These are phyloP conservation scores for Drosophila niveifrons DNA, from an alignment of 2,888 invertebrate genomes.

Conservation along the genomic window DNA sequence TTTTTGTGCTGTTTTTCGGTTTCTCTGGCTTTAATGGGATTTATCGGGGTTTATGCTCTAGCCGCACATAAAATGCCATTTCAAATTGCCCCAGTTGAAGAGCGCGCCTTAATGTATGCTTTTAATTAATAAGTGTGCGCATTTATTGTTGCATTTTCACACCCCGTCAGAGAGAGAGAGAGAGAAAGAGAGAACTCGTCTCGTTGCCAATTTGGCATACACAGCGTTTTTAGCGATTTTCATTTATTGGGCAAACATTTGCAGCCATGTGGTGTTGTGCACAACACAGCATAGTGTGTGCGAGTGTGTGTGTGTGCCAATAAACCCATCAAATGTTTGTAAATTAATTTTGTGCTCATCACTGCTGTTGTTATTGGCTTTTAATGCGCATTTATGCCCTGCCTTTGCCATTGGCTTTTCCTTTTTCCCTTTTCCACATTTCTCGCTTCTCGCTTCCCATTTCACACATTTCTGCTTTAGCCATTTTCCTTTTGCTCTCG, in stretches of 20 bases:
- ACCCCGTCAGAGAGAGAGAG: conserved; percentile 21
- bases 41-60: conserved; percentile 51
- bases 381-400: conserved; percentile 70
- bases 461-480: conserved; percentile 1
- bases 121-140: conserved; percentile 74
- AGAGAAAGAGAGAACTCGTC: too few relatives aligned
- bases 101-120: conserved; percentile 55
- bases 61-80: conserved; percentile 69
- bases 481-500: conserved; percentile 13
- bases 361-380: conserved; percentile 78
- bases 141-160: conserved; percentile 70
- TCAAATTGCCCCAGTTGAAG: conserved; percentile 41
- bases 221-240: conserved; percentile 65
- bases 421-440: conserved; percentile 27
- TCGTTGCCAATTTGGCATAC: conserved; percentile 28
- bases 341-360: conserved; percentile 80
- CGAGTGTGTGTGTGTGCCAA: conserved; percentile 43
- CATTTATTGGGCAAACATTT: conserved; percentile 72
- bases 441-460: conserved; percentile 12
- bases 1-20: not conserved
- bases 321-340: conserved; percentile 72
- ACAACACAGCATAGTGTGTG: conserved; percentile 4
- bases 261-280: conserved; percentile 62
- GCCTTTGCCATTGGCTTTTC: conserved; percentile 13
- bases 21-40: conserved; percentile 29